phyloP scores from a whole-genome alignment of 2,113 vertebrate genomes.

The Pyxicephalus adspersus region DNA sequence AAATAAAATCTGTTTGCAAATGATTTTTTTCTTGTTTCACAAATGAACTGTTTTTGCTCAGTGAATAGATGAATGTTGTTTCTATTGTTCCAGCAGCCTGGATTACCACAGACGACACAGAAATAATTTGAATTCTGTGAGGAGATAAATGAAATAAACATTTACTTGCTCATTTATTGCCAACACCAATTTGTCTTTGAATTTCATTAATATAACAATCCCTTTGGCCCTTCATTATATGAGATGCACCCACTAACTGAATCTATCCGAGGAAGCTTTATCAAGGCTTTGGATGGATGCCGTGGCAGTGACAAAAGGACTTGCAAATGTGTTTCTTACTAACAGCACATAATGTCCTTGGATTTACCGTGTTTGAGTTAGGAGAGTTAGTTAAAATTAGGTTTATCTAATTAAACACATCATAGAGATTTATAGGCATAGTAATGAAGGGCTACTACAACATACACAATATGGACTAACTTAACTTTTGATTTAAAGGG shows the following conservation, averaged over 20 bases:
- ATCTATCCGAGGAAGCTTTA: not conserved
- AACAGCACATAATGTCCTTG: not conserved
- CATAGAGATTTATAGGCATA: no score
- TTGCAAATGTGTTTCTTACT: not conserved
- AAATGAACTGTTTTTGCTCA: not conserved
- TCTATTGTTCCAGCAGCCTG: not conserved
- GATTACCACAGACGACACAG: not conserved
- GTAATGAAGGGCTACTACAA: no score
- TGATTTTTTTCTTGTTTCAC: not conserved
- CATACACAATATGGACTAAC: no score
- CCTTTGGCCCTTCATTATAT: not conserved
- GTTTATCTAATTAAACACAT: no score
- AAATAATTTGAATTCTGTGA: not conserved
- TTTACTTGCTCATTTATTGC: not conserved
- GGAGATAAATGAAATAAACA: not conserved
- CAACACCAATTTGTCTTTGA: not conserved
- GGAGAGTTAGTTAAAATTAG: not conserved
- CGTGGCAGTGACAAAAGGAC: not conserved
- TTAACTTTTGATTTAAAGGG: no score
- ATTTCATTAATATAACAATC: not conserved
- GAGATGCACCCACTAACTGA: not conserved
- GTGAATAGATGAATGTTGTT: not conserved
- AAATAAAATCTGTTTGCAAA: not conserved
- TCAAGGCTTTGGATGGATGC: not conserved
- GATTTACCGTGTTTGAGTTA: not conserved